Percentiles rank a stretch among this genome's conserved stretches.
phyloP scores from a whole-genome alignment of 1,140 invertebrate genomes.

The Elymnias hypermnestra region DNA sequence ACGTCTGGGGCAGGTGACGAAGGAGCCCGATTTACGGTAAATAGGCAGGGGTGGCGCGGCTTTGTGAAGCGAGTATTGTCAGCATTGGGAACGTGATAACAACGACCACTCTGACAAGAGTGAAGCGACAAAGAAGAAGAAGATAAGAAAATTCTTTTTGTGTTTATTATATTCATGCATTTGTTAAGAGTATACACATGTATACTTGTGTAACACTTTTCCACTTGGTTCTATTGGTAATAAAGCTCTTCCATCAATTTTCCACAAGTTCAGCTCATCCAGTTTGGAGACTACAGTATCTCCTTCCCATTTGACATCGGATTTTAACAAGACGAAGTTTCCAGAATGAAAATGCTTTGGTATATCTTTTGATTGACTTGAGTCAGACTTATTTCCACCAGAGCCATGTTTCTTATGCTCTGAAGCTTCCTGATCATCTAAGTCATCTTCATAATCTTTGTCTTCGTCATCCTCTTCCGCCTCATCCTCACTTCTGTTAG shows the following conservation, averaged over 20 bases:
- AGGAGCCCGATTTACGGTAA: no score
- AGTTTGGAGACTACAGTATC: conserved; percentile 70
- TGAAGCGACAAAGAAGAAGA: no score
- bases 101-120: no score
- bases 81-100: no score
- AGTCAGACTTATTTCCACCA: conserved; percentile 74
- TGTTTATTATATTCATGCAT: no score
- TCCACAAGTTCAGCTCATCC: conserved; percentile 82
- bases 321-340: conserved; percentile 82
- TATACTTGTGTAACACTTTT: conserved; percentile 84
- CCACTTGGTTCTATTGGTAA: conserved; percentile 83
- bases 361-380: conserved; percentile 73
- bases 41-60: no score
- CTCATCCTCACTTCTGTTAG: conserved; percentile 60
- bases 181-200: no score
- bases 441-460: conserved; percentile 61
- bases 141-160: no score
- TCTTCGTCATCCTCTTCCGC: conserved; percentile 64
- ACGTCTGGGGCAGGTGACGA: no score
- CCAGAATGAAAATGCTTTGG: conserved; percentile 79
- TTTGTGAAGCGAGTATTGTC: no score
- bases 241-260: conserved; percentile 87
- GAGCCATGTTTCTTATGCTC: conserved; percentile 75
- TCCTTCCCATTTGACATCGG: conserved; percentile 78
- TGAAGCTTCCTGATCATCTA: conserved; percentile 71